These are phyloP conservation scores for Argynnis bischoffii DNA, from an alignment of 2,888 invertebrate species.

Conservation along the genomic window DNA sequence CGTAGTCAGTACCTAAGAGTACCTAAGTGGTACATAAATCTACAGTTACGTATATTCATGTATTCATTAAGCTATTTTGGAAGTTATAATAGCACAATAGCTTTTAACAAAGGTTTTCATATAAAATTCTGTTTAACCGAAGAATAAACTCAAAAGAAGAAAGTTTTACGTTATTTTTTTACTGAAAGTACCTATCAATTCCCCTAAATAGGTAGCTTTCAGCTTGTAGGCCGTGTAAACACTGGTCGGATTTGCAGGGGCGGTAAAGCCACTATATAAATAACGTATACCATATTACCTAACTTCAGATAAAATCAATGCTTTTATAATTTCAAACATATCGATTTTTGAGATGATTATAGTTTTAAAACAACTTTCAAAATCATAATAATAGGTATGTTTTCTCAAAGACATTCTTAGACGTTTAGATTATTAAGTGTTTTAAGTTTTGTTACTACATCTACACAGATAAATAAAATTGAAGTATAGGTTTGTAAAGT, in stretches of 20 bases:
- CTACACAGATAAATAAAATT: no score
- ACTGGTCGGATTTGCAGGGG: conserved; percentile 27
- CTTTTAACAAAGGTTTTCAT: not conserved
- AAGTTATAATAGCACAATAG: not conserved
- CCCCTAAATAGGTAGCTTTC: conserved; percentile 31
- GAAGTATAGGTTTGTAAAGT: no score
- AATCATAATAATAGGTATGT: no score
- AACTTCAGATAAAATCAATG: conserved; percentile 1
- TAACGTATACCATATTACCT: conserved; percentile 12
- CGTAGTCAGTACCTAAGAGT: no score
- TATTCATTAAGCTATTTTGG: no score
- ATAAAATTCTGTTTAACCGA: conserved; percentile 1
- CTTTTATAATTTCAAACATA: not conserved
- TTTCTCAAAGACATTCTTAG: no score
- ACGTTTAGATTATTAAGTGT: no score
- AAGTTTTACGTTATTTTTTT: conserved; percentile 10
- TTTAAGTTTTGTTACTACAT: no score
- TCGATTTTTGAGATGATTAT: not conserved
- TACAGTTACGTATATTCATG: no score
- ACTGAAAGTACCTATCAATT: conserved; percentile 19
- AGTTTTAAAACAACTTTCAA: not conserved
- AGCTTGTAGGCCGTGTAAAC: conserved; percentile 35
- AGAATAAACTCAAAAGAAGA: conserved; percentile 4
- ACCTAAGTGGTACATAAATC: no score
- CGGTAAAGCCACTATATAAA: conserved; percentile 17